Conservation (phyloP, 2,797 vertebrate species). For the Argya squamiceps region DNA sequence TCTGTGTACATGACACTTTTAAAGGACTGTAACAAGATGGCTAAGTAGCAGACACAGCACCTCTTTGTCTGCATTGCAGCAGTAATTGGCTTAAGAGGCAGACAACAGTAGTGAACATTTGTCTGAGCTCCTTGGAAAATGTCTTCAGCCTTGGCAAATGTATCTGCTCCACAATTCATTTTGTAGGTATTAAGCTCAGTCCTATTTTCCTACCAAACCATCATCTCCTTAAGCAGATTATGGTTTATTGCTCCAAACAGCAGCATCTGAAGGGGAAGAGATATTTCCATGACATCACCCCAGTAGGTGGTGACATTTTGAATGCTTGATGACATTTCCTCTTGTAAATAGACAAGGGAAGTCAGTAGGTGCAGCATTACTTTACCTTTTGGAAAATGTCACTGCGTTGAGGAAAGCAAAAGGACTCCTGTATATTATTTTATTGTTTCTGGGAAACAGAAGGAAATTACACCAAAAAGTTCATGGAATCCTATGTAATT, state of each 20-base stretch:
- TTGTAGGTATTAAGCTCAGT: constrained; percentile 8
- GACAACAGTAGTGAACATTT: constrained; percentile 10
- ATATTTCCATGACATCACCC: constrained; percentile 45
- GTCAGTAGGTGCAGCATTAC: constrained; percentile 53
- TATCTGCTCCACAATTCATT: constrained; percentile 40
- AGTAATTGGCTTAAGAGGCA: constrained; percentile 65
- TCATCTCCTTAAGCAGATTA: constrained; percentile 60
- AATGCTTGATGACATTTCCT: constrained; percentile 76
- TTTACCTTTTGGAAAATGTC: constrained; percentile 72
- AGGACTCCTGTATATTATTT: constrained; percentile 22
- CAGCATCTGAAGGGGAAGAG: constrained; percentile 13
- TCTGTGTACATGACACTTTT: constrained; percentile 48
- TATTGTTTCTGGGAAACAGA: constrained; percentile 36
- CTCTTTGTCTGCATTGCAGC: constrained; percentile 57
- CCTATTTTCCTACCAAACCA: constrained; percentile 37
- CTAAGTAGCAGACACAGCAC: constrained; percentile 54
- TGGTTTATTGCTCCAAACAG: not conserved
- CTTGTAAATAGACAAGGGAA: constrained; percentile 70
- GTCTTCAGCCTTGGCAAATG: constrained; percentile 29
- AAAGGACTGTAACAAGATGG: constrained; percentile 48
- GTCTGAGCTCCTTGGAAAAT: constrained; percentile 54
- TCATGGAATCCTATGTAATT: not conserved
- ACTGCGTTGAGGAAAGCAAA: constrained; percentile 45
- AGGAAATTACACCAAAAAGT: constrained; percentile 12
- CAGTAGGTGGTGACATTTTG: constrained; percentile 71